Percentiles rank a stretch among this genome's conserved stretches.
Evolutionary conservation across 2,888 invertebrate species (phyloP).

Genomic region (Drosophila ustulata): DNA sequence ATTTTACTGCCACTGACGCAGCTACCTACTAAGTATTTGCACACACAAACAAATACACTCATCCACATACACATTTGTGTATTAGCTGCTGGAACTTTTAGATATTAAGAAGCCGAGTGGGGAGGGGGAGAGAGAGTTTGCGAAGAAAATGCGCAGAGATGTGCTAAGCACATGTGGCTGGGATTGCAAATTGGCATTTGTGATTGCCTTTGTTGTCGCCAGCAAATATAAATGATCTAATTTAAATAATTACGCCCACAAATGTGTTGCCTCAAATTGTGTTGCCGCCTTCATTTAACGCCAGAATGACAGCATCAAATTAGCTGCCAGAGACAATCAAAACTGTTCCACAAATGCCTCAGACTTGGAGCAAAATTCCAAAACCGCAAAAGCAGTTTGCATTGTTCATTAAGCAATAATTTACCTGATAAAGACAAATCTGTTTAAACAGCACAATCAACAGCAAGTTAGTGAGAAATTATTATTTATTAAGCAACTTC

Average conservation of each 20-base stretch:
- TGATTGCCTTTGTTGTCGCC: conserved; percentile 59
- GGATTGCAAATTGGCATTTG: conserved; percentile 67
- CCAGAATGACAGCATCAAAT: conserved; percentile 43
- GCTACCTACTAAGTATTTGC: conserved; percentile 45
- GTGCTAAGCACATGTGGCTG: conserved; percentile 64
- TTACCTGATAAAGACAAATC: neutral
- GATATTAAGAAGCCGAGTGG: neutral
- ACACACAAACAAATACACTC: conserved; percentile 10
- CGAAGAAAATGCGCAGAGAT: conserved; percentile 41
- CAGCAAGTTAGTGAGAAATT: neutral
- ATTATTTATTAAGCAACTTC: too few relatives aligned
- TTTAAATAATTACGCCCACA: conserved; percentile 80
- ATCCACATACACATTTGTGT: neutral
- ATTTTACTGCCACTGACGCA: conserved; percentile 60
- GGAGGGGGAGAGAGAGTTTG: conserved; percentile 1
- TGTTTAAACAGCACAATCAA: neutral
- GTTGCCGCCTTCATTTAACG: conserved; percentile 59
- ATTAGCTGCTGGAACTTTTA: conserved; percentile 10
- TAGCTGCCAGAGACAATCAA: conserved; percentile 33
- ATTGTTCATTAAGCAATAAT: conserved; percentile 17
- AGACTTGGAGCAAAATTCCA: conserved; percentile 6
- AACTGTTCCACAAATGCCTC: neutral
- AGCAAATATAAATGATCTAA: conserved; percentile 80
- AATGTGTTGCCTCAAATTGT: conserved; percentile 58
- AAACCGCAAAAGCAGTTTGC: conserved; percentile 14